Base-by-base conservation (phyloP, 2,888 invertebrate species). In the Tetranychus truncatus region DNA sequence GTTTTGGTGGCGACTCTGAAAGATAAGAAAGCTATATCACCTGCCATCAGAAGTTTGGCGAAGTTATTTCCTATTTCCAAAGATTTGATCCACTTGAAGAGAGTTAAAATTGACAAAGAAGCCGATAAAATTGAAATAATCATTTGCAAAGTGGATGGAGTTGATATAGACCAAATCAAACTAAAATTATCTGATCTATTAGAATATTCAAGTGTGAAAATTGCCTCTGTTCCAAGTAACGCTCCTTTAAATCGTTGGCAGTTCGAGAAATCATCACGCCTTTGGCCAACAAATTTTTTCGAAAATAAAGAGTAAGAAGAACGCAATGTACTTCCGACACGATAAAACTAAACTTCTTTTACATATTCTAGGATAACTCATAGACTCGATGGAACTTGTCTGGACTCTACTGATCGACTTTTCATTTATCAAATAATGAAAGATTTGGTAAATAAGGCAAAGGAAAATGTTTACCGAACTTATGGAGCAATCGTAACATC, bases 241-340 rank as follows among this genome's bases (percentile, higher is more conserved):
- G 82, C 87, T 8, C 89, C 91, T 0, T 86, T 85, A 80, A 85
- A 90, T 0, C 87, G 87, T 74, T 83, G 82, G 71, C 92, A 93
- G 80, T 89, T 88, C 80, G 83, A 85, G 0, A 83, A 84, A 78
- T 86, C 87, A 6, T 85, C 85, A 18, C 83, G 84, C 74, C 82
- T 86, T 71, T 94, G 94, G 94, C 89, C 92, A 0, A 87, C 89
- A 75, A 91, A 91, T 81, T 93, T 92, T 81, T 92, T 92, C 83
- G 89, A 89, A 0, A 88, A 91, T 80, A 87, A 87, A 77, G 87
- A 76, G 79, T 80, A 78, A 72, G 78, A 45, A 15, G 11, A 11
- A 18, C 9, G 21, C 67, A 74, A 74, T 73, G 24, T 67, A 20
- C 11, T 24, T 24, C 6, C 20, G 15, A 55, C 55, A 5, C 45